Conservation (phyloP, 2,797 vertebrate genomes). For the Pangasius macronema region DNA sequence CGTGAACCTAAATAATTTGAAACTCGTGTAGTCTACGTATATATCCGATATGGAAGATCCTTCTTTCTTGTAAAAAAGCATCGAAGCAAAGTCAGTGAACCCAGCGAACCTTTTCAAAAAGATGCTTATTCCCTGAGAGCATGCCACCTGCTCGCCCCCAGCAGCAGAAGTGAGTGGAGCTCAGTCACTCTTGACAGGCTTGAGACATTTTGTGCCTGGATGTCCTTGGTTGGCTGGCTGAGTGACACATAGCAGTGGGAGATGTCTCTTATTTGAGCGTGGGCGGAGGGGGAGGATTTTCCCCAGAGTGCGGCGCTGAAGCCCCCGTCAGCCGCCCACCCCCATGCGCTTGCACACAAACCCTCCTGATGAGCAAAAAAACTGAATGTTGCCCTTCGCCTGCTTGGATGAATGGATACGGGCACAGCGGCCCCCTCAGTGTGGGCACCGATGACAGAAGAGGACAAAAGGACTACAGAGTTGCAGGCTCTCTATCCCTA, state of each 20-base stretch:
- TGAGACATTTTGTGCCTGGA: constrained; percentile 43
- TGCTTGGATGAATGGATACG: constrained; percentile 49
- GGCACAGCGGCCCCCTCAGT: constrained; percentile 51
- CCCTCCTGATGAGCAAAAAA: constrained; percentile 49
- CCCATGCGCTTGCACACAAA: constrained; percentile 34
- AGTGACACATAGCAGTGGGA: constrained; percentile 53
- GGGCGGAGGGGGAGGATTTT: constrained; percentile 48
- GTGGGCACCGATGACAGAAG: constrained; percentile 54
- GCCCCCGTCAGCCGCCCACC: constrained; percentile 27
- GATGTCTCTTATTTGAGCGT: constrained; percentile 48
- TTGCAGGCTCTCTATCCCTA: constrained; percentile 43
- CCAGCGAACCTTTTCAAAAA: constrained; percentile 16
- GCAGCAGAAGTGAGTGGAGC: constrained; percentile 41
- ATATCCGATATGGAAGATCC: neutral
- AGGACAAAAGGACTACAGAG: constrained; percentile 48
- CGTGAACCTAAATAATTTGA: neutral
- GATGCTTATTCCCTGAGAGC: constrained; percentile 41
- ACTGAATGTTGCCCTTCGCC: constrained; percentile 38
- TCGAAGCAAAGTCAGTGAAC: constrained; percentile 7
- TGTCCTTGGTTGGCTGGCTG: constrained; percentile 48
- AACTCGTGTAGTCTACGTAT: neutral
- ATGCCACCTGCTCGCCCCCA: constrained; percentile 34
- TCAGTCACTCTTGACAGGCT: constrained; percentile 37
- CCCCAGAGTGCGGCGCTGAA: constrained; percentile 33
- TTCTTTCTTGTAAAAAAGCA: constrained; percentile 19